Percentiles rank a stretch among this genome's conserved stretches.
Conservation (phyloP, 2,888 invertebrate species). For the Anaspis maculata region DNA sequence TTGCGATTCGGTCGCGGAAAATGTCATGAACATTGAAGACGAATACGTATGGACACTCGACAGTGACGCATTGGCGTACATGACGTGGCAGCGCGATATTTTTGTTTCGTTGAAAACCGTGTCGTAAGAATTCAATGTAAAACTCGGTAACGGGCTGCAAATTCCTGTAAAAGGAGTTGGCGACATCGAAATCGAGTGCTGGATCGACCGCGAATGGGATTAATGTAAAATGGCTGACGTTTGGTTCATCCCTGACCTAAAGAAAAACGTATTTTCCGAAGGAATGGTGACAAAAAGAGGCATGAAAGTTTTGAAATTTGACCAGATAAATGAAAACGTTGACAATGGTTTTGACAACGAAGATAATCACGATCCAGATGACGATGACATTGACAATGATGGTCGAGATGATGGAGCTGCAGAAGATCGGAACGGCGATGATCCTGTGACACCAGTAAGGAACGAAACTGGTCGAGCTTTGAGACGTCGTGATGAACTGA, state of each 20-base stretch:
- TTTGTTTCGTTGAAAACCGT: background rate
- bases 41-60: background rate
- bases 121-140: background rate
- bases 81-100: background rate
- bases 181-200: background rate
- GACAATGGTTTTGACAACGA: too few relatives aligned
- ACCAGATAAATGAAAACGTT: too few relatives aligned
- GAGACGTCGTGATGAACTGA: background rate
- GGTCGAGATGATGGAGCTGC: too few relatives aligned
- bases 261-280: constrained; percentile 29
- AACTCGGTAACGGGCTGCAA: background rate
- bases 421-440: too few relatives aligned
- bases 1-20: too few relatives aligned
- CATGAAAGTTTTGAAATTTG: background rate
- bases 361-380: too few relatives aligned
- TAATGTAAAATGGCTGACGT: constrained; percentile 15
- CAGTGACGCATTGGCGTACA: background rate
- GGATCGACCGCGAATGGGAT: constrained; percentile 14
- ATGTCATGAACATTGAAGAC: constrained; percentile 4
- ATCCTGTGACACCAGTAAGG: too few relatives aligned
- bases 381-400: too few relatives aligned
- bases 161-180: background rate
- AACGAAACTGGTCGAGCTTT: too few relatives aligned
- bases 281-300: constrained; percentile 21
- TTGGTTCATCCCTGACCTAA: constrained; percentile 24